These are phyloP conservation scores for Thaleichthys pacificus DNA, from an alignment of 2,797 vertebrate genomes.

Conservation along the genomic window DNA sequence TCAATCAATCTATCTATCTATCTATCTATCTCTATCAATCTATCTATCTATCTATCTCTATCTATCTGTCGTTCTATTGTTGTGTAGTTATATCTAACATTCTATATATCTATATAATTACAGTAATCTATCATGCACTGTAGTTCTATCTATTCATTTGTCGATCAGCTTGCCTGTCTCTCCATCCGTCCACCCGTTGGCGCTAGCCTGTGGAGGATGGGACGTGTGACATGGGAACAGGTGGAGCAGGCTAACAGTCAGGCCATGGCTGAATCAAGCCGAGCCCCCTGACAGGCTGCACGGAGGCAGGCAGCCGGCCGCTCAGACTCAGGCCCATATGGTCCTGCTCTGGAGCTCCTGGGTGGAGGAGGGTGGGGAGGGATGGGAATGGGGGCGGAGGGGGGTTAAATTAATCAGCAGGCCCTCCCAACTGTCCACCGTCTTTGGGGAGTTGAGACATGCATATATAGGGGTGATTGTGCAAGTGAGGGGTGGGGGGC, in stretches of 20 bases:
- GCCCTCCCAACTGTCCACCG: constrained; percentile 73
- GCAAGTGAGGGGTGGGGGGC: constrained; percentile 32
- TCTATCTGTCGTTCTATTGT: neutral
- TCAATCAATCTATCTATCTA: constrained; percentile 36
- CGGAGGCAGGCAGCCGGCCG: constrained; percentile 56
- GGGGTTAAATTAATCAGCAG: constrained; percentile 71
- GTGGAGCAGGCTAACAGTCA: constrained; percentile 70
- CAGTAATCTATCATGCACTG: neutral
- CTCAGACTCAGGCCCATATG: constrained; percentile 73
- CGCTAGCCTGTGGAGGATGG: no score
- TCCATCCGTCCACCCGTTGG: no score
- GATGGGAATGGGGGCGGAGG: constrained; percentile 40
- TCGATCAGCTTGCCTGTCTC: no score
- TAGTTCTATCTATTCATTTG: neutral
- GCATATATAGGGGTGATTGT: constrained; percentile 65
- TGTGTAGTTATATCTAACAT: no score
- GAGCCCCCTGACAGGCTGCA: constrained; percentile 38
- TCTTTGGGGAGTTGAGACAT: constrained; percentile 71
- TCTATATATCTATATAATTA: neutral
- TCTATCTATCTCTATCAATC: constrained; percentile 33
- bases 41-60: neutral
- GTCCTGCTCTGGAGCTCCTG: constrained; percentile 68
- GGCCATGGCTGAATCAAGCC: constrained; percentile 23
- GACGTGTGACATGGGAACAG: constrained; percentile 69
- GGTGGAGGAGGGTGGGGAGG: constrained; percentile 53